Base-by-base conservation (phyloP, 2,888 invertebrate species). In the Cabera pusaria region DNA sequence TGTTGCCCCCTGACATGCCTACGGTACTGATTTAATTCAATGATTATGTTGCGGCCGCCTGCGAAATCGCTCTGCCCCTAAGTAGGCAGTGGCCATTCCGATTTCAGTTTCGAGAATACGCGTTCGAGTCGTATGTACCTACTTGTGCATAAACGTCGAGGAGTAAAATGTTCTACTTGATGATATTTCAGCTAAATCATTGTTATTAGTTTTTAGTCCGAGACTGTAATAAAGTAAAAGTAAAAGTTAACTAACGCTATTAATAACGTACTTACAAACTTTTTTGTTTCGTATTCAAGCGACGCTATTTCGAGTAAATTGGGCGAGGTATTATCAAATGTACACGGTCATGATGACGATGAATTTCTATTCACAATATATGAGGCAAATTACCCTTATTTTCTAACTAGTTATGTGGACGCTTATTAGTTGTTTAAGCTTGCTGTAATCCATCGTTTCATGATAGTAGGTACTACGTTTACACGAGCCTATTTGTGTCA, bases 11-110 rank as follows among this genome's bases (percentile, higher is more conserved):
- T 71, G 72, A 74, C 78, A 72, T 76, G 72, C 74, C 73, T 66
- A 68, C 72, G 67, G 67, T 72, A 69, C 75, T 71, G 74, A 75
- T 79, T 78, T 76, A 76, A 77, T 74, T 76, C 69, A 76, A 78
- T 76, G 72, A 75, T 69, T 62, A 64, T 59, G 59, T 60, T 58
- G 47, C 52, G 49, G 40, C 42, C 38, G 45, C 41, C 42, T 34
- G 39, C 11, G 26, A 45, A 42, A 48, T 38, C 41, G 43, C 43
- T 42, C 45, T 41, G 26, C 17, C 22, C 14, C 21, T 18, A 35
- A 40, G 21, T 35, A 26, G 19, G 17, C 9, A 10, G 21, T 31
- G 17, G 21, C 22, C 14, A 29, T 34, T 21, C 28, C 23, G 21
- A 6, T 40, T 40, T 20, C 20, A 21, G 16, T 11, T 17, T 22